These are phyloP conservation scores for Chelonoidis abingdonii DNA, from an alignment of 2,113 vertebrate species.

Conservation along the genomic window DNA sequence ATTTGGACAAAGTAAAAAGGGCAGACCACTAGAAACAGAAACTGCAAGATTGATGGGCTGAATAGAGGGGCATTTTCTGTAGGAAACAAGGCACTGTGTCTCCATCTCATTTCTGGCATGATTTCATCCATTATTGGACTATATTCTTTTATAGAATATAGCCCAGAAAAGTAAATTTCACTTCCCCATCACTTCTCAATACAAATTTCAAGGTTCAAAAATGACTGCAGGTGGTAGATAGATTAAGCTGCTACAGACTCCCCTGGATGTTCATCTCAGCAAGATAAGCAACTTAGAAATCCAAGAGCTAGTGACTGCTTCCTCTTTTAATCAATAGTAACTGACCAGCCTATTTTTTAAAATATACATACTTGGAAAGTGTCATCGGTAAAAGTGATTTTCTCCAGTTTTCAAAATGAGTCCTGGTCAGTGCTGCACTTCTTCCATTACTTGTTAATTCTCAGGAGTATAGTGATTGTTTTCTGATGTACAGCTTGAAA, in stretches of 20 bases:
- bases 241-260: background rate
- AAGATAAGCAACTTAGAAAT: slow-evolving; percentile 56
- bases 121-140: slow-evolving; percentile 1
- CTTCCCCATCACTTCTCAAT: slow-evolving; percentile 45
- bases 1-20: background rate
- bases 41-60: background rate
- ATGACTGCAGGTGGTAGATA: background rate
- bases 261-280: slow-evolving; percentile 28
- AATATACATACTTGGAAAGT: slow-evolving; percentile 20
- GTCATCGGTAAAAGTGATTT: slow-evolving; percentile 30
- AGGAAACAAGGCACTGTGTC: slow-evolving; percentile 7
- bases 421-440: slow-evolving; percentile 11
- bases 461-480: slow-evolving; percentile 10
- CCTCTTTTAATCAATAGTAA: slow-evolving; percentile 9
- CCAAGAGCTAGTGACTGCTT: slow-evolving; percentile 25
- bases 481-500: background rate
- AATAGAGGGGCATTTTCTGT: slow-evolving; percentile 22
- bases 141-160: slow-evolving; percentile 40
- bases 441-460: slow-evolving; percentile 23
- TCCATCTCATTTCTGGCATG: slow-evolving; percentile 36
- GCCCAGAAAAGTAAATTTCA: slow-evolving; percentile 53
- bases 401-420: background rate
- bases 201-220: background rate
- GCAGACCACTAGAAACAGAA: background rate
- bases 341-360: slow-evolving; percentile 26